Evolutionary conservation across 2,797 vertebrate species (phyloP), one percentile per base, ranked within the genome.

Genomic region (Amblyopsis hoosieri): DNA sequence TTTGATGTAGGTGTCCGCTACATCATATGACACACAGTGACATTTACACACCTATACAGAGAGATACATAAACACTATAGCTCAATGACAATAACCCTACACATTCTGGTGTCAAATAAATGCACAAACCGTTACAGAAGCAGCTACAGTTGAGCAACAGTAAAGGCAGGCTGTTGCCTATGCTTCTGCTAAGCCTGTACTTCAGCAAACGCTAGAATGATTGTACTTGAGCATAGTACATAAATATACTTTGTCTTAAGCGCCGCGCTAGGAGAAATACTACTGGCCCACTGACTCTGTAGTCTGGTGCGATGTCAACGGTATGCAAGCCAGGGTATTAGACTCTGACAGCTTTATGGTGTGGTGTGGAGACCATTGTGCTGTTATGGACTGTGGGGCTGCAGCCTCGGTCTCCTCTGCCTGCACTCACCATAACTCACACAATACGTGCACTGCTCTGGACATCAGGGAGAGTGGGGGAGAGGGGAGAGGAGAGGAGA

Each of bases 351-450:
- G 79, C 66, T 86, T 87, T 87, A 85, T 58, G 74, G 76, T 51
- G 70, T 66, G 75, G 57, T 74, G 67, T 48, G 54, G 81, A 84
- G 79, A 79, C 47, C 14, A 8, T 60, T 61, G 60, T 67, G 72
- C 65, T 51, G 64, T 75, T 86, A 64, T 81, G 74, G 66, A 57
- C 75, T 58, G 23, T 64, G 67, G 19, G 62, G 59, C 77, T 72
- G 74, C 69, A 66, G 55, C 71, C 74, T 73, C 70, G 54, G 72
- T 81, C 71, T 62, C 59, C 66, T 69, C 78, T 69, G 69, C 56
- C 76, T 71, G 79, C 69, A 80, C 75, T 79, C 73, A 14, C 73
- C 78, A 84, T 84, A 85, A 89, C 90, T 92, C 85, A 87, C 74
- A 77, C 73, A 85, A 89, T 84, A 87, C 80, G 82, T 76, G 68